Evolutionary conservation across 2,888 invertebrate genomes (phyloP).

Genomic region (Spisula solida): DNA sequence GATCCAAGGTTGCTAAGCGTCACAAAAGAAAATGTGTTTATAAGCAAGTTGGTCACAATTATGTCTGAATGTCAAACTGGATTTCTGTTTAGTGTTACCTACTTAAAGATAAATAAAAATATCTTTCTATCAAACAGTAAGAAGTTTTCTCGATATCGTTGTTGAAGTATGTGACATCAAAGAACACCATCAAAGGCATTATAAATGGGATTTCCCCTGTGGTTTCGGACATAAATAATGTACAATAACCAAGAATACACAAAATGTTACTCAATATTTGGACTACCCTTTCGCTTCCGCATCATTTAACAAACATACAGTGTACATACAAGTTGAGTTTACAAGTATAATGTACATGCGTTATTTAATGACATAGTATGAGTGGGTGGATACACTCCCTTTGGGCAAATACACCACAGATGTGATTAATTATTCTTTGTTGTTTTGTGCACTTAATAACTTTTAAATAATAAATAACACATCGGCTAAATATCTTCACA

Average conservation of each 20-base stretch:
- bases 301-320: neutral
- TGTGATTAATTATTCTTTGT: conserved; percentile 36
- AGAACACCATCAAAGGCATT: no score
- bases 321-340: no score
- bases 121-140: no score
- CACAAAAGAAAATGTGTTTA: no score
- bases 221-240: neutral
- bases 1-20: no score
- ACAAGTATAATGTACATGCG: neutral
- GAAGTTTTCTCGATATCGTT: no score
- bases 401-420: conserved; percentile 13
- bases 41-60: no score
- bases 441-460: neutral
- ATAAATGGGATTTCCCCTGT: no score
- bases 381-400: conserved; percentile 46
- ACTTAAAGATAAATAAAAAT: no score
- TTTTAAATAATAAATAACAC: neutral
- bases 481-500: neutral
- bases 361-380: neutral
- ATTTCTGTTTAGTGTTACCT: no score
- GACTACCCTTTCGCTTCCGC: neutral
- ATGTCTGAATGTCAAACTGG: no score
- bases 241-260: neutral
- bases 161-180: no score
- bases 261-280: neutral